A percentile compares a stretch with the other conserved stretches of the same genome.
Conservation (phyloP, 2,113 vertebrate species). For the Spheniscus mendiculus region DNA sequence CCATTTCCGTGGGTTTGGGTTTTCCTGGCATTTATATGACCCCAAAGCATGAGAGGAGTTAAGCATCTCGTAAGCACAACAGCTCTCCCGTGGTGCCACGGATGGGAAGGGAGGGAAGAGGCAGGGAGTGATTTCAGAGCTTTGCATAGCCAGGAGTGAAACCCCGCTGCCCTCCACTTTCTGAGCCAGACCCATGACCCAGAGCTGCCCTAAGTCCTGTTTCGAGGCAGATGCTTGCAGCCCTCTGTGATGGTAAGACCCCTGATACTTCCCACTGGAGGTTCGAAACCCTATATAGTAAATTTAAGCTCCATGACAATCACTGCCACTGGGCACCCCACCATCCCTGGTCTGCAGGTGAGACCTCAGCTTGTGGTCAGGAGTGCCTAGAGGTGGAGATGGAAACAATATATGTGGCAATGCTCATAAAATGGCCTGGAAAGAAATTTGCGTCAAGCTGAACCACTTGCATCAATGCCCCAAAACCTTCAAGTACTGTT, state of each 20-base stretch:
- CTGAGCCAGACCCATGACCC: background rate
- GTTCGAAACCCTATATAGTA: background rate
- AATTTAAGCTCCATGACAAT: background rate
- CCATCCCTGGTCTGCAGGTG: background rate
- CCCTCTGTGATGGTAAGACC: background rate
- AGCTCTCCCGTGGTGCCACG: background rate
- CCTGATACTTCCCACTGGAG: background rate
- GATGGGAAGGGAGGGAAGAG: background rate
- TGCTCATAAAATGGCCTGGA: slow-evolving; percentile 46
- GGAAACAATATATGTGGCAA: slow-evolving; percentile 28
- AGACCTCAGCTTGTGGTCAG: background rate
- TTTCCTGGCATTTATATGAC: background rate
- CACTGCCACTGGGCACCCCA: background rate
- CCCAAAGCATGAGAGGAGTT: background rate
- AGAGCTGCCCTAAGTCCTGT: background rate
- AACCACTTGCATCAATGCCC: background rate
- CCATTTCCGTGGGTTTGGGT: background rate
- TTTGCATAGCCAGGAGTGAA: background rate
- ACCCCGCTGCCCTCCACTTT: background rate
- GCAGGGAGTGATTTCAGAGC: background rate
- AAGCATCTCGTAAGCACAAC: background rate
- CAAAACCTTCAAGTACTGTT: background rate
- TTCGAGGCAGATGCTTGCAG: background rate
- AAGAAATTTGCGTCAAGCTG: slow-evolving; percentile 39
- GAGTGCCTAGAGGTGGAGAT: background rate